Percentiles rank a stretch among this genome's conserved stretches.
Conservation (phyloP, 2,113 vertebrate species). For the Ophthalmolycus amberensis region DNA sequence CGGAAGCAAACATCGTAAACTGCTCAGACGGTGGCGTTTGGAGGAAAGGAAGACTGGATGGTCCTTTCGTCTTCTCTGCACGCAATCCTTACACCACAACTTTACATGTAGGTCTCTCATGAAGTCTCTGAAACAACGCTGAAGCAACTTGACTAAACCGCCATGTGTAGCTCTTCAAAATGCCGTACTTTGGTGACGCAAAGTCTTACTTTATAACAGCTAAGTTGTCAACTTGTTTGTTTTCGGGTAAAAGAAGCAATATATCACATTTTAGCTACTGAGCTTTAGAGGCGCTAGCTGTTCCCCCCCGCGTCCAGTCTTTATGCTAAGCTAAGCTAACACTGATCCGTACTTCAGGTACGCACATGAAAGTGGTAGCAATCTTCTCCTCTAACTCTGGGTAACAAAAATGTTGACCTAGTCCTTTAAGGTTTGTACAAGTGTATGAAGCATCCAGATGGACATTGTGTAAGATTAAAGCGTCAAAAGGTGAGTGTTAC, state of each 20-base stretch:
- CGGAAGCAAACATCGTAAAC: background rate
- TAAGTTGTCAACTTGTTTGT: background rate
- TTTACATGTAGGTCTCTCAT: slow-evolving; percentile 2
- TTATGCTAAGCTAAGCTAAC: background rate
- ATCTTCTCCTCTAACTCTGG: too few species aligned
- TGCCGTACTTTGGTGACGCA: background rate
- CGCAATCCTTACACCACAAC: accelerated
- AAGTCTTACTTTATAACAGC: too few species aligned
- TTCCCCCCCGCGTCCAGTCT: background rate
- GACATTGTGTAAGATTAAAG: background rate
- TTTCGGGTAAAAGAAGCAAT: too few species aligned
- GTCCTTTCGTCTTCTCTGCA: accelerated
- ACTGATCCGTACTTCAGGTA: background rate
- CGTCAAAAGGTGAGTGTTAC: background rate
- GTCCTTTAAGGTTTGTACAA: too few species aligned
- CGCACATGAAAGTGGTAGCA: too few species aligned
- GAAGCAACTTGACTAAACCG: background rate
- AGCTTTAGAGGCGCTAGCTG: background rate
- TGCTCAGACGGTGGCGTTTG: background rate
- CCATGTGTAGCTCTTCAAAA: background rate
- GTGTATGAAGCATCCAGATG: background rate
- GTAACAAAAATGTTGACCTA: too few species aligned
- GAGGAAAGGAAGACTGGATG: accelerated
- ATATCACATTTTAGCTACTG: background rate
- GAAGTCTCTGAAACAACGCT: background rate